Evolutionary conservation across 1,140 invertebrate species (phyloP).

Genomic region (Zeugodacus cucurbitae): DNA sequence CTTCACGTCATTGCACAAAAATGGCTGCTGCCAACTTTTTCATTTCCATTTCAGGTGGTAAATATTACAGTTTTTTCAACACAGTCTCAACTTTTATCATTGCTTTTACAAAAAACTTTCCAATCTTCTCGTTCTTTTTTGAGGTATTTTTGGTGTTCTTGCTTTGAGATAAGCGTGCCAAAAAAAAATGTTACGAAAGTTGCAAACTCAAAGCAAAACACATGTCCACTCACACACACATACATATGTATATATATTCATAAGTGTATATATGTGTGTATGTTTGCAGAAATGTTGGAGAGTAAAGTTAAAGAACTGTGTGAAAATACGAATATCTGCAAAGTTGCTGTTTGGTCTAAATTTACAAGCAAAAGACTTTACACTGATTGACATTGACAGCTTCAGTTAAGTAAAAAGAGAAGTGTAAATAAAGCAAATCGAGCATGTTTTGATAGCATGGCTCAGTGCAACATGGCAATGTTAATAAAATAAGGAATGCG

Average conservation of each 20-base stretch:
- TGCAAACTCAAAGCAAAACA: neutral
- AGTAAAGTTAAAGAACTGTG: conserved; percentile 11
- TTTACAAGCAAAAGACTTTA: neutral
- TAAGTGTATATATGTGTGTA: neutral
- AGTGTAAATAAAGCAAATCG: neutral
- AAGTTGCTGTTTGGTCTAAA: neutral
- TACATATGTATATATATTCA: neutral
- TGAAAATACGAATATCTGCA: neutral
- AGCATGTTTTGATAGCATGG: neutral
- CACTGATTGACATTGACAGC: conserved; percentile 8
- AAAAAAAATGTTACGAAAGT: conserved; percentile 25
- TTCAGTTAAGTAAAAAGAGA: neutral
- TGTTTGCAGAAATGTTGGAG: neutral
- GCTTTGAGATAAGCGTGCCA: conserved; percentile 1
- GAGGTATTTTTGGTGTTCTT: neutral
- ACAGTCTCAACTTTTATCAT: conserved; percentile 9
- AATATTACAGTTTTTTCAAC: neutral
- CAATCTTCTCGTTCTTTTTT: neutral
- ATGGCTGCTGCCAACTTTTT: neutral
- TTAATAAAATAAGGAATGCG: neutral
- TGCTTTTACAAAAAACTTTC: neutral
- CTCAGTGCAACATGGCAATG: neutral
- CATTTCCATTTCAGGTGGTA: conserved; percentile 4
- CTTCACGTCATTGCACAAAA: conserved; percentile 6
- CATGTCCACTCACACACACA: neutral